phyloP scores from a whole-genome alignment of 2,797 vertebrate species.

The Betta splendens region DNA sequence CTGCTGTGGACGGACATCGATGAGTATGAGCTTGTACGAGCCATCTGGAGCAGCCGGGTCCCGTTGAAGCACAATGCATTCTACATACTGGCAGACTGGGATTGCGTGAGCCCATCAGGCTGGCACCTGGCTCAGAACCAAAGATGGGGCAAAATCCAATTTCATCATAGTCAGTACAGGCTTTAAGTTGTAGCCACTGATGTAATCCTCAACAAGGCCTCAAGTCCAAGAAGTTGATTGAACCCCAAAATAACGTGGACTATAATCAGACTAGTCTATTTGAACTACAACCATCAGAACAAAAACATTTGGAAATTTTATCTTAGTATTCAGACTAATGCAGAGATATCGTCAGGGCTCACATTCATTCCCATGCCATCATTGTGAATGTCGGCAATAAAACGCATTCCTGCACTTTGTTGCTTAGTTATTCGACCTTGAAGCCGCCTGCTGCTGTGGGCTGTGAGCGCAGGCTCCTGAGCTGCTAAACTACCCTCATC shows the following conservation, averaged over 20 bases:
- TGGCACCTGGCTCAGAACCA: conserved; percentile 6
- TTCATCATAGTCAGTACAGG: conserved; percentile 30
- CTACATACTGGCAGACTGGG: conserved; percentile 13
- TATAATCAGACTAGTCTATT: neutral
- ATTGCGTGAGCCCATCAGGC: conserved; percentile 34
- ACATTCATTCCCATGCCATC: too few relatives aligned
- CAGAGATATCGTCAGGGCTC: neutral
- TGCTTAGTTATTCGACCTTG: too few relatives aligned
- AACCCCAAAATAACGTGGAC: neutral
- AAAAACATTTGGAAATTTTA: neutral
- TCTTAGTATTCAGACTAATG: too few relatives aligned
- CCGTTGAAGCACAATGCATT: neutral
- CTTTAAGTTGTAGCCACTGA: conserved; percentile 23
- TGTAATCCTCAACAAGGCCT: conserved; percentile 33
- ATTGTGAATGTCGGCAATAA: too few relatives aligned
- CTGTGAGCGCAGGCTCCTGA: too few relatives aligned
- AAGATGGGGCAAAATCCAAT: conserved; percentile 24
- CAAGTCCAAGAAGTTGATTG: conserved; percentile 15
- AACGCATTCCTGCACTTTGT: too few relatives aligned
- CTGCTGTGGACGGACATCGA: neutral
- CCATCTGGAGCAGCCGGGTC: neutral
- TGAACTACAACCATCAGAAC: neutral
- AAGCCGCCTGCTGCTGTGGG: too few relatives aligned
- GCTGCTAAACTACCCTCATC: too few relatives aligned
- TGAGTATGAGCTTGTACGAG: neutral